Evolutionary conservation across 2,888 invertebrate species (phyloP), one percentile per base, ranked within the genome.

Genomic region (Agrotis clavis): DNA sequence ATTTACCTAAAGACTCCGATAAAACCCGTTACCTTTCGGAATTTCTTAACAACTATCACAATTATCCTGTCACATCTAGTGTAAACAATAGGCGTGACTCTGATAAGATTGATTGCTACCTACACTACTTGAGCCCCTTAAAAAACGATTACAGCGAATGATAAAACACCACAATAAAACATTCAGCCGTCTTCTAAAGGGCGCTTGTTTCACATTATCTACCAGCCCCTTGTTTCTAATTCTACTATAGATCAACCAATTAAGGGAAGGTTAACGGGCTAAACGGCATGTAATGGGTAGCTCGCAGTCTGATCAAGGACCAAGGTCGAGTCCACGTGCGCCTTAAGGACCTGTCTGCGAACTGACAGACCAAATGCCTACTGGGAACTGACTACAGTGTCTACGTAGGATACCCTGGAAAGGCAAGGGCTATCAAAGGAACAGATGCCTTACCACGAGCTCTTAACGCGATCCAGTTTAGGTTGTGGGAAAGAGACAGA

Each of bases 181-280:
- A 45, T 25, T 18, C 9, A 51, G 21, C 19, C 19, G 18, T 13
- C 9, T 56, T 60, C 41, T 16, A 18, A 61, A 60, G 53, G 45
- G 47, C 48, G 45, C 19, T 51, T 80, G 74, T 50, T 21, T 41
- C 45, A 63, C 53, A 64, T 62, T 45, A n/a, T 25, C 35, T 13
- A 47, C 30, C 16, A 30, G 9, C 41, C 1, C 35, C 21, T 21
- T 48, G 11, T 56, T 56, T 67, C 59, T 48, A 81, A 74, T 57
- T 54, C 65, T 25, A 4, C 35, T 62, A 78, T 78, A 83, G 65
- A 83, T 83, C 83, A 83, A 79, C 79, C 76, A 85, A 85, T 85
- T 85, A 85, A 59, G 68, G 65, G 69, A 50, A 83, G 80, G 81
- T 70, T 74, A 79, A 82, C 81, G 11, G 41, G 41, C 41, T 41